Conservation (phyloP, 2,113 vertebrate genomes). For the Syngnathoides biaculeatus region DNA sequence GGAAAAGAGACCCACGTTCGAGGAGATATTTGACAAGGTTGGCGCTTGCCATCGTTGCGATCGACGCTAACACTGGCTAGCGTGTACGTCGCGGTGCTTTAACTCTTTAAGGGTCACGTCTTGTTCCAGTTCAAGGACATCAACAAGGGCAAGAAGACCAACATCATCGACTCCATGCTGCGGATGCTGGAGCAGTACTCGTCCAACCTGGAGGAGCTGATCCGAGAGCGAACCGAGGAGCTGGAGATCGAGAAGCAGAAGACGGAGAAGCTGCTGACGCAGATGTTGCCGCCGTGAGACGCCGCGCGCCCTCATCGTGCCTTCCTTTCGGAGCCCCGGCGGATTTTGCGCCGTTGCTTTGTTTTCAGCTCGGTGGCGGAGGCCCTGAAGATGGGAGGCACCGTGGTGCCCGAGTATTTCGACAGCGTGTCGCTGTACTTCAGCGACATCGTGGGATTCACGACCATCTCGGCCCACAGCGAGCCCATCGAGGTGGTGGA, state of each 20-base stretch:
- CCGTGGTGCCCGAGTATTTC: constrained; percentile 75
- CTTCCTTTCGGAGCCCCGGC: neutral
- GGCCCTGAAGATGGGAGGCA: constrained; percentile 68
- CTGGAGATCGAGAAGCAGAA: constrained; percentile 81
- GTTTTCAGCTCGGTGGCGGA: constrained; percentile 74
- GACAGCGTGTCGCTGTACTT: constrained; percentile 77
- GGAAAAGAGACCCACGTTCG: constrained; percentile 71
- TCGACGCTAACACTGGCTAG: too few species aligned
- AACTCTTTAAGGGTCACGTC: too few species aligned
- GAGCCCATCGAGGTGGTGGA: constrained; percentile 81
- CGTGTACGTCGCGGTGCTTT: too few species aligned
- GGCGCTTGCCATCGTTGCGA: neutral
- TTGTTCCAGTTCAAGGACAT: constrained; percentile 58
- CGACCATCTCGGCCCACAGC: constrained; percentile 78
- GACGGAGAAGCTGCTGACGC: constrained; percentile 78
- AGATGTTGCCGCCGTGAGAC: constrained; percentile 78
- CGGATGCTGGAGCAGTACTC: constrained; percentile 77
- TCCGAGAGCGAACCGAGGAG: constrained; percentile 78
- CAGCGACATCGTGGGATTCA: constrained; percentile 81
- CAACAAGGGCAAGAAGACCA: constrained; percentile 65
- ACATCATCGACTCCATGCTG: constrained; percentile 69
- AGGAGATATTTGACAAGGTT: constrained; percentile 76
- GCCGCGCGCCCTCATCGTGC: neutral
- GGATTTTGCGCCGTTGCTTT: too few species aligned
- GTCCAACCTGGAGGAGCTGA: constrained; percentile 79